Conservation (phyloP, 2,888 invertebrate species). For the Minunthozetes semirufus region DNA sequence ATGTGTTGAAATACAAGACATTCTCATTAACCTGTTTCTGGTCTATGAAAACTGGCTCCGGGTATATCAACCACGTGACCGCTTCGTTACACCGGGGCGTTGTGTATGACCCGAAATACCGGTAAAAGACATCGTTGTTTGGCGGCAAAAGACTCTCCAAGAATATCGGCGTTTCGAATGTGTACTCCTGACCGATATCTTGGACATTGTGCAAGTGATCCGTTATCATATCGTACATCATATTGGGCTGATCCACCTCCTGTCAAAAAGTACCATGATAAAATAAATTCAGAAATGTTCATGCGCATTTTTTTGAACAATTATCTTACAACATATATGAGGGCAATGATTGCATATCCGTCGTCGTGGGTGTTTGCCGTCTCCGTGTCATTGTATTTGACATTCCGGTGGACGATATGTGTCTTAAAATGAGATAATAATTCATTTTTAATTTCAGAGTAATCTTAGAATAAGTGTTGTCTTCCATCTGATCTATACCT, state of each 20-base stretch:
- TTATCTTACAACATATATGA: not conserved
- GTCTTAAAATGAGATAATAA: not conserved
- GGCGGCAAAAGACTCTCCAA: conserved; percentile 27
- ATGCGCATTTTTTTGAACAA: no score
- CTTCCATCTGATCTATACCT: conserved; percentile 20
- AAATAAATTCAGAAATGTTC: not conserved
- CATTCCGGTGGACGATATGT: conserved; percentile 32
- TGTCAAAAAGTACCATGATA: not conserved
- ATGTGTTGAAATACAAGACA: not conserved
- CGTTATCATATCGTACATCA: conserved; percentile 26
- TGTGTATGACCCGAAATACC: conserved; percentile 35
- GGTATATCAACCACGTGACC: conserved; percentile 36
- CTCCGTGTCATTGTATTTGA: conserved; percentile 29
- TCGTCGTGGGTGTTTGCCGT: conserved; percentile 5
- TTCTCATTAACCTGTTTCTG: conserved; percentile 8
- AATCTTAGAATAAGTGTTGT: not conserved
- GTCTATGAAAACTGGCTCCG: conserved; percentile 18
- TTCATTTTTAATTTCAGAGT: not conserved
- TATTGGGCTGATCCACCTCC: conserved; percentile 27
- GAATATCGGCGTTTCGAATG: conserved; percentile 18
- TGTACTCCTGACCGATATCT: conserved; percentile 9
- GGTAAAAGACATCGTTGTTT: conserved; percentile 24
- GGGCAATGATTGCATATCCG: conserved; percentile 30
- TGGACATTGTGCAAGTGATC: conserved; percentile 27
- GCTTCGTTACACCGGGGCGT: conserved; percentile 33